Percentiles rank a stretch among this genome's conserved stretches.
Conservation (phyloP, 64 coral and sea anemone species). For the Orbicella faveolata region DNA sequence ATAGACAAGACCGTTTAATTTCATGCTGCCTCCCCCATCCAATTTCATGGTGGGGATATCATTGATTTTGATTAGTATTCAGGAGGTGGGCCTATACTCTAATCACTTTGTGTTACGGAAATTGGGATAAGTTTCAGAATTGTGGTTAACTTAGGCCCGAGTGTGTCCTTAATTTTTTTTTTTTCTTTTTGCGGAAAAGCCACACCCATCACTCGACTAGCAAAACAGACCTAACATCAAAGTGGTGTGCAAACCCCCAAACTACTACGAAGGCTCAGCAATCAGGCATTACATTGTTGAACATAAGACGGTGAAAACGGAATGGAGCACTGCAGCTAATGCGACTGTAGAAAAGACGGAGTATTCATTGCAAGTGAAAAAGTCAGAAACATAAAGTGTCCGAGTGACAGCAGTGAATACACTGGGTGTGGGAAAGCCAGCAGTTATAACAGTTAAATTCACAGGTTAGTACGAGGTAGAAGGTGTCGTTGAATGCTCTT, state of each 20-base stretch:
- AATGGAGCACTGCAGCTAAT: slow-evolving; percentile 3
- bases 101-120: no score
- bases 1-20: no score
- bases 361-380: neutral
- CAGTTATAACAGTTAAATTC: neutral
- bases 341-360: neutral
- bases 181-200: neutral
- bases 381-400: slow-evolving; percentile 13
- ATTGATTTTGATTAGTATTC: no score
- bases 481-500: no score
- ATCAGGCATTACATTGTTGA: slow-evolving; percentile 14
- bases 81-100: no score
- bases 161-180: no score
- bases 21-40: no score
- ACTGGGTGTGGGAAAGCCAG: neutral
- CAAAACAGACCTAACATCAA: neutral
- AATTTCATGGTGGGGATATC: no score
- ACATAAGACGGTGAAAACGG: slow-evolving; percentile 25
- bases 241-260: slow-evolving; percentile 1
- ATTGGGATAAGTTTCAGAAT: no score
- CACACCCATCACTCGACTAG: neutral
- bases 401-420: slow-evolving; percentile 20
- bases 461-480: neutral
- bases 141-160: no score
- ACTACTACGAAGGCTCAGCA: neutral